Evolutionary conservation across 1,140 invertebrate species (phyloP), one percentile per base, ranked within the genome.

Genomic region (Phymorhynchus buccinoides): DNA sequence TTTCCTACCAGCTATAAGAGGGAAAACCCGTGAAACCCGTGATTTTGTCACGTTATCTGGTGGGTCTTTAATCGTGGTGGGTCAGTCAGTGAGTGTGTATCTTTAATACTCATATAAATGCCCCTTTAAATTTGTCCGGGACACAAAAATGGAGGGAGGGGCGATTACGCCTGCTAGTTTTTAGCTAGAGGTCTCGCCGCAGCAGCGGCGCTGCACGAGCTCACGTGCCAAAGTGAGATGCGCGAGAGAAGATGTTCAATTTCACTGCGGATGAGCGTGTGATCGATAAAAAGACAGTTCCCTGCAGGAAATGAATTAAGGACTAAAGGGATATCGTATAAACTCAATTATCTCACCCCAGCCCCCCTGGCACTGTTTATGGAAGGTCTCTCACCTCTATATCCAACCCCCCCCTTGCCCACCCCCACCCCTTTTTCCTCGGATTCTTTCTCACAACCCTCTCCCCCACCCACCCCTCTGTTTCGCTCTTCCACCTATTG

Each of bases 261-360:
- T 83, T 83, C 81, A 71, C 42, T 30, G 71, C 42, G 9, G 77
- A 79, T 79, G 77, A 41, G 41, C 42, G 37, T 16, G 32, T 41
- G 81, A 83, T 83, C 81, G 66, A 83, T 83, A 41, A 68, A 83
- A 73, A 73, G 81, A 83, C 81, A 83, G 39, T 71, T 83, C 81
- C 62, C 81, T n/a, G 66, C 81, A 62, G 81, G 81, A 83, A 83
- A 83, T 83, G 81, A 83, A 83, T 71, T 41, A 71, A 83, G 81
- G 81, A 73, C 41, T 83, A 83, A 83, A 83, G 66, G 81, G 81
- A 71, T 83, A 83, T 83, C 81, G 81, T 73, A 83, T 83, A 83
- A 83, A 83, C 81, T 83, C 81, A 83, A 83, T 83, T 83, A 83
- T 83, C 81, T 66, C 62, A 18, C 62, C n/a, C n/a, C 27, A 27